These are phyloP conservation scores for Alca torda DNA, from an alignment of 2,797 vertebrate genomes.

Conservation along the genomic window DNA sequence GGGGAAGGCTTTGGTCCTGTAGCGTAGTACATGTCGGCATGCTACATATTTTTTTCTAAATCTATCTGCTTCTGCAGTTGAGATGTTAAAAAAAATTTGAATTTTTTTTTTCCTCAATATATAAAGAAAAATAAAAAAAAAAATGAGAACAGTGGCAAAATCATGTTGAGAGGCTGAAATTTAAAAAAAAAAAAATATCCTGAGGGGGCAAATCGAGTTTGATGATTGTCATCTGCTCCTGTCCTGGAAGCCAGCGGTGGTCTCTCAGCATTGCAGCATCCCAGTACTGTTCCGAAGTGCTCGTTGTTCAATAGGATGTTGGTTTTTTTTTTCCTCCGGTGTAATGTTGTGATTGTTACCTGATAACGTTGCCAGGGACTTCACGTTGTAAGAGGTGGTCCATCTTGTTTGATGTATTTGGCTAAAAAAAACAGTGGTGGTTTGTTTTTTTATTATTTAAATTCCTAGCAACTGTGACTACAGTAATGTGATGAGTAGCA, in stretches of 20 bases:
- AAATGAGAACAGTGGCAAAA: slow-evolving; percentile 18
- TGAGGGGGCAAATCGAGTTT: not conserved
- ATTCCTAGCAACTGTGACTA: slow-evolving; percentile 71
- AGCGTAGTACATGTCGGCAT: not conserved
- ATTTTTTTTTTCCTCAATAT: not conserved
- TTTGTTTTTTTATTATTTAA: slow-evolving; percentile 27
- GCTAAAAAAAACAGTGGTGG: slow-evolving; percentile 52
- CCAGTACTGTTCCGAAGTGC: slow-evolving; percentile 29
- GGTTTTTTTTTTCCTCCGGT: slow-evolving; percentile 34
- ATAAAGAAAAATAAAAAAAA: not conserved
- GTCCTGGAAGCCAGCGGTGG: not conserved
- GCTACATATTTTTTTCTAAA: not conserved
- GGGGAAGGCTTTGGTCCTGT: not conserved
- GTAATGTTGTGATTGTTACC: slow-evolving; percentile 59
- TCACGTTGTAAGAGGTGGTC: slow-evolving; percentile 44
- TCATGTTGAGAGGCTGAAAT: slow-evolving; percentile 25
- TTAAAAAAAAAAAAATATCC: not conserved
- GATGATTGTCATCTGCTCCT: not conserved
- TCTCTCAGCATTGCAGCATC: slow-evolving; percentile 43
- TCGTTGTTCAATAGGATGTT: slow-evolving; percentile 50
- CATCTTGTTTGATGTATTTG: slow-evolving; percentile 62
- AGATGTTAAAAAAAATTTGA: not conserved
- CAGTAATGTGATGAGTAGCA: slow-evolving; percentile 70
- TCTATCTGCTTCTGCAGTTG: slow-evolving; percentile 18
- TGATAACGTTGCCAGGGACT: slow-evolving; percentile 23